These are phyloP conservation scores for Chorisops tibialis DNA, from an alignment of 2,888 invertebrate genomes.

Conservation along the genomic window DNA sequence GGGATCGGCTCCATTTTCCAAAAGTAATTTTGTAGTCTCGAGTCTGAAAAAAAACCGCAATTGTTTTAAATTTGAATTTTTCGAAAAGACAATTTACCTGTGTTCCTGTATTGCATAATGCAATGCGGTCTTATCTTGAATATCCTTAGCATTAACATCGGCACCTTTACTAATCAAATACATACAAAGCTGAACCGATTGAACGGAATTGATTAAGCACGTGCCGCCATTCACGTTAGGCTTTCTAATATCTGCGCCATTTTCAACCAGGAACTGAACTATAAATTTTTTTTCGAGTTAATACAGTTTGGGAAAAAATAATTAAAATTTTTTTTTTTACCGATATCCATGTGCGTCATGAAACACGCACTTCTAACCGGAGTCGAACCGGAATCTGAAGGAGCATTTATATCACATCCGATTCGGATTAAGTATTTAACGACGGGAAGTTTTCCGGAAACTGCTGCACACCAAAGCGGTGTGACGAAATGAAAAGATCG, in stretches of 20 bases:
- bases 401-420: slow-evolving; percentile 82
- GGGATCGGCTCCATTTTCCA: slow-evolving; percentile 78
- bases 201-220: slow-evolving; percentile 89
- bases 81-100: slow-evolving; percentile 49
- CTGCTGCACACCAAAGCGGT: slow-evolving; percentile 90
- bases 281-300: slow-evolving; percentile 34
- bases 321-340: slow-evolving; percentile 36
- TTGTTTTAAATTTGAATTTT: no score
- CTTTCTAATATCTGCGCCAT: slow-evolving; percentile 78
- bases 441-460: slow-evolving; percentile 74
- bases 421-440: slow-evolving; percentile 74
- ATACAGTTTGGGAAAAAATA: background rate
- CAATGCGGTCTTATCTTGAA: slow-evolving; percentile 85
- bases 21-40: slow-evolving; percentile 77
- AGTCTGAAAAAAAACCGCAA: slow-evolving; percentile 51
- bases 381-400: slow-evolving; percentile 83
- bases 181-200: slow-evolving; percentile 75
- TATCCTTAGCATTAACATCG: slow-evolving; percentile 80
- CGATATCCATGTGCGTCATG: slow-evolving; percentile 80
- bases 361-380: slow-evolving; percentile 90
- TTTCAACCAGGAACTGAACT: slow-evolving; percentile 70
- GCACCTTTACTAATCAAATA: slow-evolving; percentile 78
- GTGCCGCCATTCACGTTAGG: slow-evolving; percentile 91
- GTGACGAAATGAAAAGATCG: slow-evolving; percentile 72
- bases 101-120: slow-evolving; percentile 91